Conservation (phyloP, 2,797 vertebrate species). For the Melopsittacus undulatus region DNA sequence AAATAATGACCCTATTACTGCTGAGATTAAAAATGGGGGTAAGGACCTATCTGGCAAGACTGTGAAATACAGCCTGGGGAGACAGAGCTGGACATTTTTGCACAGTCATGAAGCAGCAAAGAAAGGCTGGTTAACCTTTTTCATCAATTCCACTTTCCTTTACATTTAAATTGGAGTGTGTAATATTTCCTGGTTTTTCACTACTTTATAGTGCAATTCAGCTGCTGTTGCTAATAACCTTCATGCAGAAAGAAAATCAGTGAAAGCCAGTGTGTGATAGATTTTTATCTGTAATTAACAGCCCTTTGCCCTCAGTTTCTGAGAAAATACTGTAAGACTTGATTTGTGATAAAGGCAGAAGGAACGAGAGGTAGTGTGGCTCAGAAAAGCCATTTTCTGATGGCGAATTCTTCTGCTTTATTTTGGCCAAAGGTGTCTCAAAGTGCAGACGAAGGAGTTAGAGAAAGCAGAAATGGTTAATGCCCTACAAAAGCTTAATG, state of each 20-base stretch:
- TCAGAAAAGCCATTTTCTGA: not conserved
- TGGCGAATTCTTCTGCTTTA: not conserved
- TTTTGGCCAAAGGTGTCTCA: not conserved
- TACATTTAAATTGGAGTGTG: not conserved
- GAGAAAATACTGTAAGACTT: not conserved
- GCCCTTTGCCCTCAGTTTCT: not conserved
- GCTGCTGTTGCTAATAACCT: not conserved
- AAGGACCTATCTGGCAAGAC: not conserved
- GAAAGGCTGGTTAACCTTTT: not conserved
- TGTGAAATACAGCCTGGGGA: not conserved
- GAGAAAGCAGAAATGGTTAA: not conserved
- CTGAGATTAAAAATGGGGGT: not conserved
- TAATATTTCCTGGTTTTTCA: not conserved
- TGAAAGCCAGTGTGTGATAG: not conserved
- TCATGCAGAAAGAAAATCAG: conserved; percentile 1
- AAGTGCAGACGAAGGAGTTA: not conserved
- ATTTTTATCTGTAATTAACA: not conserved
- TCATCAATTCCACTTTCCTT: not conserved
- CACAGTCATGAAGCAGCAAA: not conserved
- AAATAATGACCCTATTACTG: not conserved
- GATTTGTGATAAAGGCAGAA: not conserved
- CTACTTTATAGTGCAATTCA: not conserved
- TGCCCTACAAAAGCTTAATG: not conserved
- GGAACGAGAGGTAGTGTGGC: not conserved
- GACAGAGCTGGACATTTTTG: not conserved